Evolutionary conservation across 2,888 invertebrate species (phyloP), one percentile per base, ranked within the genome.

Genomic region (Melangyna quadrimaculata): DNA sequence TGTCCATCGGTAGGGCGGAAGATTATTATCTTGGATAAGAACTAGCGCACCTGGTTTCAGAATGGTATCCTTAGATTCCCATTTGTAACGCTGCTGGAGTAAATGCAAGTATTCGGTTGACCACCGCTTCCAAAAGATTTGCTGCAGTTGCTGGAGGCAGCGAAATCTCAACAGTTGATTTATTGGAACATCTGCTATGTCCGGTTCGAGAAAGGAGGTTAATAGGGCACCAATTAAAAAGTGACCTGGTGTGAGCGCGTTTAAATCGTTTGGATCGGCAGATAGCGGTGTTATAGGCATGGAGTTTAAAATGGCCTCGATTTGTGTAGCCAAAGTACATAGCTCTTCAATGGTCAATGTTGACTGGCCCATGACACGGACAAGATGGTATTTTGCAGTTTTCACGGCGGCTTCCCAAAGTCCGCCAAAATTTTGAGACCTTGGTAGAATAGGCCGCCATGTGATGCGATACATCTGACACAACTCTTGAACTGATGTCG

Each of bases 281-380:
- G 32, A 72, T 6, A 48, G 61, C 3, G 48, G 35, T 45, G 45
- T 45, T 14, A 27, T 45, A 19, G 45, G 45, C 35, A 35, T 59
- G n/a, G 32, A 59, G 22, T 59, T 32, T 2, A 59, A 59, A 5
- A 59, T 65, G 27, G 67, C 32, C 17, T 35, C 67, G 29, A 67
- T 67, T 43, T 67, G 27, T 45, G 63, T 29, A 45, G 63, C 43
- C 24, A 65, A 45, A 65, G 67, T 69, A 37, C 12, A 51, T n/a
- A 65, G 32, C 14, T 63, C 63, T 63, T 43, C 27, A 45, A 63
- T 45, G 17, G 45, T 65, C 2, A n/a, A 29, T n/a, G 35, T 32
- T 35, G 67, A 48, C 9, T 35, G 48, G 19, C 17, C 67, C n/a
- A 67, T 32, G 12, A 51, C 67, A 19, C 51, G 67, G 19, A 67